Conservation (phyloP, 2,888 invertebrate genomes). For the Cephus pulcher region DNA sequence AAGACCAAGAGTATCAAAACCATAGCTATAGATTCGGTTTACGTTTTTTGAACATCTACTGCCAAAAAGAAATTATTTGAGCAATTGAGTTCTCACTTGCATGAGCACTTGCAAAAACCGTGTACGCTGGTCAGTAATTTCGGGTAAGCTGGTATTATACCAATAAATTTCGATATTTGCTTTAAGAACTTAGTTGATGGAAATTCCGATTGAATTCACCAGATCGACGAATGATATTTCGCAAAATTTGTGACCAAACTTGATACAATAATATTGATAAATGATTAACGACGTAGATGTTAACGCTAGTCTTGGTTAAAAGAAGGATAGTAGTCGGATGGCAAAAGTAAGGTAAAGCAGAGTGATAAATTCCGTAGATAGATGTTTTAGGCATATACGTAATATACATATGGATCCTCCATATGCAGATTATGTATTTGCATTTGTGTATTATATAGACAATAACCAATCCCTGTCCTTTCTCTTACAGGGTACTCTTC, state of each 20-base stretch:
- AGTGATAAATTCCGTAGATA: not conserved
- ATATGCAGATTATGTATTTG: not conserved
- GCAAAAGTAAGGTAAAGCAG: not conserved
- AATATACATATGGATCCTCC: not conserved
- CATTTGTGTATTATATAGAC: not conserved
- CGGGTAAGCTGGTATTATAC: not conserved
- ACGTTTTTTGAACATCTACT: not conserved
- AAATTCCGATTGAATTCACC: too few species aligned
- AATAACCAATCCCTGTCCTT: slow-evolving; percentile 6
- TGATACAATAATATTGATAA: not conserved
- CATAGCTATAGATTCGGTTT: not conserved
- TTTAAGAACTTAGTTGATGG: too few species aligned
- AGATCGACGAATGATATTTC: not conserved
- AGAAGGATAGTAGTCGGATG: not conserved
- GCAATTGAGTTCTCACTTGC: not conserved
- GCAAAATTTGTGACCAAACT: not conserved
- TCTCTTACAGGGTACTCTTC: slow-evolving; percentile 3
- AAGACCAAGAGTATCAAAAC: not conserved
- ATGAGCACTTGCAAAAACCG: not conserved
- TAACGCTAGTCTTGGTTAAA: not conserved
- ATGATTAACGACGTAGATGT: not conserved
- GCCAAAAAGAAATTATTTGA: not conserved
- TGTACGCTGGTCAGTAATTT: not conserved
- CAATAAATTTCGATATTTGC: not conserved
- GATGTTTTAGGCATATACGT: not conserved